Evolutionary conservation across 2,888 invertebrate species (phyloP).

Genomic region (Onthophagus sagittarius): DNA sequence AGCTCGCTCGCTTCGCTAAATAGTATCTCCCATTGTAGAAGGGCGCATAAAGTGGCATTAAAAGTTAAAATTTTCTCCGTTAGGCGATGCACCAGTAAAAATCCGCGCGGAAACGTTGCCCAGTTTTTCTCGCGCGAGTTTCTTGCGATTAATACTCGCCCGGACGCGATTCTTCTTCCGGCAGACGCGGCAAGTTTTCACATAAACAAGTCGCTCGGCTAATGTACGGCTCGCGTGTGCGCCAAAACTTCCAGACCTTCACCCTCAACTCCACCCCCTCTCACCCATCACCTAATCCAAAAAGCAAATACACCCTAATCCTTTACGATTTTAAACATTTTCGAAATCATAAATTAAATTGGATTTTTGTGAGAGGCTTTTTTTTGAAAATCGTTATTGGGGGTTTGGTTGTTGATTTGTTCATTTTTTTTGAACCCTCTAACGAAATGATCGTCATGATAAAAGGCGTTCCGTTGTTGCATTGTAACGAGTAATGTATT

Average conservation of each 20-base stretch:
- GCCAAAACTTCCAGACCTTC: background rate
- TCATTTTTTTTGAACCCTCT: background rate
- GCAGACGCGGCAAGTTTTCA: background rate
- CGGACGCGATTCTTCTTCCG: background rate
- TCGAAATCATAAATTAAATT: too few relatives aligned
- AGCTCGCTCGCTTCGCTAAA: background rate
- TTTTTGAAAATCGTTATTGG: background rate
- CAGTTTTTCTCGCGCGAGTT: background rate
- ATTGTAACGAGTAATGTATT: background rate
- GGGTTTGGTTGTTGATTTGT: background rate
- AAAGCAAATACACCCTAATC: too few relatives aligned
- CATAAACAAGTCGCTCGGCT: conserved; percentile 9
- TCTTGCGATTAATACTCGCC: background rate
- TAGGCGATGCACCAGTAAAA: background rate
- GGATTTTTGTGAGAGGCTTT: too few relatives aligned
- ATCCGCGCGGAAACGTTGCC: background rate
- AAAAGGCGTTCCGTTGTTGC: background rate
- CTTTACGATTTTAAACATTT: too few relatives aligned
- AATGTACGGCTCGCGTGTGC: conserved; percentile 7
- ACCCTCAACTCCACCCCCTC: background rate
- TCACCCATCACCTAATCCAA: too few relatives aligned
- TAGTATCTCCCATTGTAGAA: background rate
- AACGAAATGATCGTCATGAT: background rate
- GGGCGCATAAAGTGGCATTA: background rate
- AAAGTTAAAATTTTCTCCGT: background rate